Conservation (phyloP, 2,797 vertebrate species). For the Mus minutoides region DNA sequence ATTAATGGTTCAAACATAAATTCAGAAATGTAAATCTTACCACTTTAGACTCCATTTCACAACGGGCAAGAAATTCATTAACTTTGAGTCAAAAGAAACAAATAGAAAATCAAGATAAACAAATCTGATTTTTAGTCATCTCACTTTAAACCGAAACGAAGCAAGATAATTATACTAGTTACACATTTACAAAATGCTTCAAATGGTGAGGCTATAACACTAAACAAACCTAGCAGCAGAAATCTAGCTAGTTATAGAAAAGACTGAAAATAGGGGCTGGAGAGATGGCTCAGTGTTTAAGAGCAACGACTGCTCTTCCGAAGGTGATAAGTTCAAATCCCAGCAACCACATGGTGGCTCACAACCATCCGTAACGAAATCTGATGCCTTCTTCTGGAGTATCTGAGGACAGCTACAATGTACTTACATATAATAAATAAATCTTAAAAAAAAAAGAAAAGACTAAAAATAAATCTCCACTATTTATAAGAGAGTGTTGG, state of each 20-base stretch:
- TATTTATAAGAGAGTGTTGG: neutral
- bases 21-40: neutral
- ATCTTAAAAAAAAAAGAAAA: too few relatives aligned
- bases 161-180: neutral
- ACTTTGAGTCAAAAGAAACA: constrained; percentile 18
- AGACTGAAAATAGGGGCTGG: neutral
- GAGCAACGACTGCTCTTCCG: too few relatives aligned
- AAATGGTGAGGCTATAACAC: neutral
- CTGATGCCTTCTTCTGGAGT: too few relatives aligned
- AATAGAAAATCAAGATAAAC: neutral
- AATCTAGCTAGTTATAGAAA: neutral
- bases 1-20: neutral
- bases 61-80: neutral
- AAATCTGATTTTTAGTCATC: constrained; percentile 13
- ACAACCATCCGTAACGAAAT: too few relatives aligned
- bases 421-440: too few relatives aligned
- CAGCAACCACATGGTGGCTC: too few relatives aligned
- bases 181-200: neutral
- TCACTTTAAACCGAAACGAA: neutral
- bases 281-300: too few relatives aligned
- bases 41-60: neutral
- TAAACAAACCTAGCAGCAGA: neutral
- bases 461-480: neutral
- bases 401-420: too few relatives aligned
- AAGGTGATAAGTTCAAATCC: too few relatives aligned